phyloP scores from a whole-genome alignment of 2,888 invertebrate genomes.

The Stramonita haemastoma region DNA sequence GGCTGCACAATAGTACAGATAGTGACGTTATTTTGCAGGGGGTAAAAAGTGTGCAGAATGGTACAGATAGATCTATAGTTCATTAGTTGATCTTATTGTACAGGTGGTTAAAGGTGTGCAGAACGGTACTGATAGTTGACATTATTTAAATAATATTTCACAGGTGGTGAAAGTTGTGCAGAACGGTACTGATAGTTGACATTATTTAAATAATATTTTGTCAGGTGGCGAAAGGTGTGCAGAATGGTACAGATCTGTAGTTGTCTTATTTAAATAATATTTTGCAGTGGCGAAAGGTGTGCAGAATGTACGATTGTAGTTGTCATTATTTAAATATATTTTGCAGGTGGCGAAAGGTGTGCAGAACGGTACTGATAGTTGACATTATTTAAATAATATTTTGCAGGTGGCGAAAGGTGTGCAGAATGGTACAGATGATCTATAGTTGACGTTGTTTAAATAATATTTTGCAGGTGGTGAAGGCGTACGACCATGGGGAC shows the following conservation, averaged over 20 bases:
- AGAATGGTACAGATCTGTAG: too few species aligned
- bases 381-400: neutral
- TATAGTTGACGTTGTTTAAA: neutral
- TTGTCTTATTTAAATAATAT: neutral
- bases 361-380: neutral
- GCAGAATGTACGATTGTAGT: too few species aligned
- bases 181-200: neutral
- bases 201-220: neutral
- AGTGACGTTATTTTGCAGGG: too few species aligned
- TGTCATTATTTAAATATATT: neutral
- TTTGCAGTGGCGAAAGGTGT: slow-evolving; percentile 90
- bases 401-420: slow-evolving; percentile 90
- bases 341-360: slow-evolving; percentile 90
- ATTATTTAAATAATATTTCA: neutral
- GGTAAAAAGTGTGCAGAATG: too few species aligned
- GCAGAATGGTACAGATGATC: too few species aligned
- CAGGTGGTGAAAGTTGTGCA: slow-evolving; percentile 98
- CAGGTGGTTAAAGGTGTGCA: slow-evolving; percentile 98
- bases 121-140: too few species aligned
- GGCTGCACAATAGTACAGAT: too few species aligned
- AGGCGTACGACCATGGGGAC: slow-evolving; percentile 98
- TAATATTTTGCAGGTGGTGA: slow-evolving; percentile 86
- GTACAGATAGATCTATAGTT: too few species aligned
- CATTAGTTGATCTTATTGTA: neutral
- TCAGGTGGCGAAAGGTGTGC: slow-evolving; percentile 98